These are phyloP conservation scores for Eubasilissa regina DNA, from an alignment of 1,140 invertebrate genomes.

Conservation along the genomic window DNA sequence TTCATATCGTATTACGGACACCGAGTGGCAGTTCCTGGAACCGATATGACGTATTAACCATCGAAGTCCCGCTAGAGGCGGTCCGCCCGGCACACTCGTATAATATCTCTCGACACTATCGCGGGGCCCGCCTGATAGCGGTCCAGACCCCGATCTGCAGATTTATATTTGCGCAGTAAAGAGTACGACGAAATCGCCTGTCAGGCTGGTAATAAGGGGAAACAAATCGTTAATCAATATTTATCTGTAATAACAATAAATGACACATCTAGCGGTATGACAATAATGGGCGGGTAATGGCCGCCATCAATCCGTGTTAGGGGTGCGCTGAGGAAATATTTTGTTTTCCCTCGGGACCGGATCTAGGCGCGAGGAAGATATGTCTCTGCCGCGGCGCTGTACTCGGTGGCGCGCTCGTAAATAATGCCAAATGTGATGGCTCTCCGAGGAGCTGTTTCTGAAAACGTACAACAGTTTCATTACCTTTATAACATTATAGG, in stretches of 20 bases:
- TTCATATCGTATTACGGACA: constrained; percentile 5
- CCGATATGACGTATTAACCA: too few species aligned
- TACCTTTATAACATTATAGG: too few species aligned
- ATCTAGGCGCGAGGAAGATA: neutral
- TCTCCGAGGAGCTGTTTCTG: neutral
- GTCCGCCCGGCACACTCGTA: too few species aligned
- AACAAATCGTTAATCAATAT: neutral
- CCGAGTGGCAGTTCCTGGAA: too few species aligned
- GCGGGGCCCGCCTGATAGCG: neutral
- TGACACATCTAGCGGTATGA: constrained; percentile 28
- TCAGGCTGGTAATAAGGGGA: neutral
- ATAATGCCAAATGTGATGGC: neutral
- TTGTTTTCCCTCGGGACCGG: constrained; percentile 1
- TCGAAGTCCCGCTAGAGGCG: too few species aligned
- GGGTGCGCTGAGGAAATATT: constrained; percentile 9
- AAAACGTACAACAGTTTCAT: neutral
- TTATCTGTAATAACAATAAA: constrained; percentile 33
- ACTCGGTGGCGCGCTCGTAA: neutral
- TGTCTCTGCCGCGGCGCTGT: neutral
- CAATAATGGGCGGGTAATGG: constrained; percentile 33
- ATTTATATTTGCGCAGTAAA: neutral
- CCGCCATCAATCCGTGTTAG: constrained; percentile 34
- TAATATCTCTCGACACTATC: neutral
- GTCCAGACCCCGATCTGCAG: neutral
- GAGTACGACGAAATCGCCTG: too few species aligned